Base-by-base conservation (phyloP, 2,113 vertebrate species). In the Poecile atricapillus region DNA sequence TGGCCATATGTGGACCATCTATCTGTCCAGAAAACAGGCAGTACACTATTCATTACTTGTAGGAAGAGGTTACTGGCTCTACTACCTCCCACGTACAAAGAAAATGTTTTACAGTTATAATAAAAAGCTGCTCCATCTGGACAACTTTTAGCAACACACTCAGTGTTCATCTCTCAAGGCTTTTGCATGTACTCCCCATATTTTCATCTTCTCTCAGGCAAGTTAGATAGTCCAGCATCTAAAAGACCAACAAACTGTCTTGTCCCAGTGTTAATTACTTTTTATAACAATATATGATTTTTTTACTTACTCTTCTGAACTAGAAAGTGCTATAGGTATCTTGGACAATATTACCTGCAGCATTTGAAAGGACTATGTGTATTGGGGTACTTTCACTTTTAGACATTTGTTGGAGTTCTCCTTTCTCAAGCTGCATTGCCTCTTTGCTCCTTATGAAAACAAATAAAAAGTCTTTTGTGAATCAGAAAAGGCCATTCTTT, bases 61-160 rank as follows among this genome's bases (percentile, higher is more conserved):
- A 78, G 76, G 83, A 95, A 83, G 83, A 92, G 47, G 80, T 85
- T 88, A 80, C 70, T 50, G 76, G 83, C 60, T 90, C 55, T 59
- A 9, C 63, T 81, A 44, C 64, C 53, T 92, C 86, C 80, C 80
- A 92, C 30, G 0, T 64, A 65, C 23, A 89, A 70, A 67, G 60
- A 39, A 93, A 92, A 87, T 64, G 46, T 59, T 94, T 93, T 73
- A 90, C 47, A 90, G 35, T 77, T 68, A 43, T 23, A 83, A 89
- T 52, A 83, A 92, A 85, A 74, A 43, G 47, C 39, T 89, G 52
- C 73, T 95, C 89, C 86, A 87, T 83, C 93, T 89, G 83, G 86
- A 59, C 77, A 90, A 43, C 43, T 80, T 92, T 58, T 28, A 77
- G 50, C 63, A 83, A 60, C 0, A 19, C 17, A 37, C n/a, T 83